These are phyloP conservation scores for Pluvianellus socialis DNA, from an alignment of 2,113 vertebrate species.

Conservation along the genomic window DNA sequence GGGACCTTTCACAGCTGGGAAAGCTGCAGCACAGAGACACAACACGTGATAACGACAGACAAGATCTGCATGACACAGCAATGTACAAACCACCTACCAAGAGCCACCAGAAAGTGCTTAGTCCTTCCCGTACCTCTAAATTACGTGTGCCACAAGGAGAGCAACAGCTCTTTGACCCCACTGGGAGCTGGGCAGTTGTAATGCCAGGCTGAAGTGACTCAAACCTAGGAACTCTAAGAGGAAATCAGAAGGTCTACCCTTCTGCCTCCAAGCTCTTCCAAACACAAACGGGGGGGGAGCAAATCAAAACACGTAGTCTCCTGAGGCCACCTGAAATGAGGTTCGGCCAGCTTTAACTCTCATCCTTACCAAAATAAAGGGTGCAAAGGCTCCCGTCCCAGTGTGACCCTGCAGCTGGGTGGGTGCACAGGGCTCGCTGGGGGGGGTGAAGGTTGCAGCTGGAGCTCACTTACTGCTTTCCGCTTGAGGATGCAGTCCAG, in stretches of 20 bases:
- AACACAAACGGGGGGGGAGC: rapidly evolving
- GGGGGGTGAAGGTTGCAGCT: neutral
- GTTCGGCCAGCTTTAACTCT: neutral
- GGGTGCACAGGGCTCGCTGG: neutral
- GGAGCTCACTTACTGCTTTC: conserved; percentile 86
- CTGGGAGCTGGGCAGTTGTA: neutral
- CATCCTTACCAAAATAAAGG: neutral
- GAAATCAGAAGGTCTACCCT: neutral
- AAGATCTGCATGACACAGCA: neutral
- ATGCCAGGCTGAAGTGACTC: neutral
- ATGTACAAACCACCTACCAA: neutral
- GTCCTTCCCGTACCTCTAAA: neutral
- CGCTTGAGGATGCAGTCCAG: conserved; percentile 90
- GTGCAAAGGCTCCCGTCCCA: neutral
- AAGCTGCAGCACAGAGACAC: neutral
- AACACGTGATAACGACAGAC: neutral
- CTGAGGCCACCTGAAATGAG: neutral
- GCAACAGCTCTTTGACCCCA: neutral
- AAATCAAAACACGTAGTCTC: neutral
- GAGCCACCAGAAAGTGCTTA: neutral
- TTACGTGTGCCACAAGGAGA: neutral
- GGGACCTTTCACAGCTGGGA: neutral
- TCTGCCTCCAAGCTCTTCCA: neutral
- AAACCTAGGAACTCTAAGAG: neutral
- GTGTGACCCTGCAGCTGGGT: neutral